These are phyloP conservation scores for Drosophila neocordata DNA, from an alignment of 1,140 invertebrate genomes.

Conservation along the genomic window DNA sequence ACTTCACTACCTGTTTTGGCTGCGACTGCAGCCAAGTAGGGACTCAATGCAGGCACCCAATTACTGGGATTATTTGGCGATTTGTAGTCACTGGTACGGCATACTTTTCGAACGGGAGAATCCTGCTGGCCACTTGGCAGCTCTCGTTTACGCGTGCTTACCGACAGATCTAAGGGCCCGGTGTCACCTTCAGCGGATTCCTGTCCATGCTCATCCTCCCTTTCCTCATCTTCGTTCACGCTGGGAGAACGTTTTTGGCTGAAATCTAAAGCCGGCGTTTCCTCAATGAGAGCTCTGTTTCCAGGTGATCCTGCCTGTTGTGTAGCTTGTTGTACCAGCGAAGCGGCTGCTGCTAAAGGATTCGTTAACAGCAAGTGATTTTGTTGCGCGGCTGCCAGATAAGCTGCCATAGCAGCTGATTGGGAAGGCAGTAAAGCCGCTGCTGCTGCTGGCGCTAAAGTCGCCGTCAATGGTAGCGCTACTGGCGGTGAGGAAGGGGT, in stretches of 20 bases:
- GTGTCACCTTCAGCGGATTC: constrained; percentile 84
- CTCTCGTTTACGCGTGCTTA: constrained; percentile 88
- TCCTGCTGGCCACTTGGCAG: constrained; percentile 46
- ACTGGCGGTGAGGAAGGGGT: constrained; percentile 83
- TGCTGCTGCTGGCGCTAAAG: constrained; percentile 84
- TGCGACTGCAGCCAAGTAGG: constrained; percentile 91
- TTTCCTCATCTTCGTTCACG: constrained; percentile 45
- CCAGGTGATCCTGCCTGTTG: constrained; percentile 85
- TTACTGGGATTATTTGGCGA: constrained; percentile 85
- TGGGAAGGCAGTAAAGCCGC: constrained; percentile 88
- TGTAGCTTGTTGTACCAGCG: constrained; percentile 83
- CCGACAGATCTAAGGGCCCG: constrained; percentile 91
- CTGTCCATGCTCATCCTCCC: constrained; percentile 50
- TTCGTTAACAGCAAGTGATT: constrained; percentile 91
- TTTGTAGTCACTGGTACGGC: constrained; percentile 84
- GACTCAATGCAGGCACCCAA: constrained; percentile 91
- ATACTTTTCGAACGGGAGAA: constrained; percentile 86
- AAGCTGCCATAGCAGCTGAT: constrained; percentile 90
- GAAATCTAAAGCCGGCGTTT: constrained; percentile 88
- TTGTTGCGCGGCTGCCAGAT: constrained; percentile 88
- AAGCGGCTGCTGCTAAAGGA: constrained; percentile 86
- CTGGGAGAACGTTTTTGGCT: constrained; percentile 85
- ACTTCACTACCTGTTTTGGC: constrained; percentile 87
- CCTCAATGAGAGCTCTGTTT: constrained; percentile 81
- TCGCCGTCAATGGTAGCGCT: constrained; percentile 84